phyloP scores from a whole-genome alignment of 2,797 vertebrate genomes.

The Malurus splendens region DNA sequence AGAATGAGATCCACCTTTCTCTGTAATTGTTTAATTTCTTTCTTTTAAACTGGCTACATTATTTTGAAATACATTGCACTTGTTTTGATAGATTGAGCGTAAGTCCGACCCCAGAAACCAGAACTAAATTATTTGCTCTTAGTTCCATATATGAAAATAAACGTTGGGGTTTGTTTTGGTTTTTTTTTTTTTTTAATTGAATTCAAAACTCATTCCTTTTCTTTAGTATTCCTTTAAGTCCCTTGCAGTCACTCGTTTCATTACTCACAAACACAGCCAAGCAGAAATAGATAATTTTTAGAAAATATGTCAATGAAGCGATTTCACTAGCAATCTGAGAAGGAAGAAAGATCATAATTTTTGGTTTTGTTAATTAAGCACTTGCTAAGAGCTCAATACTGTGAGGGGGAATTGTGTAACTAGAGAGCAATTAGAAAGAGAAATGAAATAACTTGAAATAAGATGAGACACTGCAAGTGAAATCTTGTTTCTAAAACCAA shows the following conservation, averaged over 20 bases:
- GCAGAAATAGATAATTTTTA: not conserved
- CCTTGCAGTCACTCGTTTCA: not conserved
- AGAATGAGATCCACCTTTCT: not conserved
- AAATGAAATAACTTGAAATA: slow-evolving; percentile 9
- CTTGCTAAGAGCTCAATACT: slow-evolving; percentile 11
- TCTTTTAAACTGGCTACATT: not conserved
- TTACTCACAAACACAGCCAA: not conserved
- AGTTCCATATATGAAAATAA: not conserved
- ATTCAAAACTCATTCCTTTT: not conserved
- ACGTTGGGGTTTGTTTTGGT: not conserved
- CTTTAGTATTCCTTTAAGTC: not conserved
- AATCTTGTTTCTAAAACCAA: slow-evolving; percentile 22
- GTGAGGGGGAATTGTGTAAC: not conserved
- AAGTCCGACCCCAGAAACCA: not conserved
- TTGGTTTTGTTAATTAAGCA: slow-evolving; percentile 37
- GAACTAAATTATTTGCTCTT: not conserved
- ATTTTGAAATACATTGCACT: not conserved
- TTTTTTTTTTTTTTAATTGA: not conserved
- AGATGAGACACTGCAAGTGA: not conserved
- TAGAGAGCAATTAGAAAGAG: slow-evolving; percentile 27
- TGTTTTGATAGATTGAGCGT: not conserved
- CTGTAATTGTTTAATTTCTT: not conserved
- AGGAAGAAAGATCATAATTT: not conserved
- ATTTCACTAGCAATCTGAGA: not conserved
- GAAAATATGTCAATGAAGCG: slow-evolving; percentile 3